These are phyloP conservation scores for Zygothrica quintamaculata DNA, from an alignment of 2,888 invertebrate genomes.

Conservation along the genomic window DNA sequence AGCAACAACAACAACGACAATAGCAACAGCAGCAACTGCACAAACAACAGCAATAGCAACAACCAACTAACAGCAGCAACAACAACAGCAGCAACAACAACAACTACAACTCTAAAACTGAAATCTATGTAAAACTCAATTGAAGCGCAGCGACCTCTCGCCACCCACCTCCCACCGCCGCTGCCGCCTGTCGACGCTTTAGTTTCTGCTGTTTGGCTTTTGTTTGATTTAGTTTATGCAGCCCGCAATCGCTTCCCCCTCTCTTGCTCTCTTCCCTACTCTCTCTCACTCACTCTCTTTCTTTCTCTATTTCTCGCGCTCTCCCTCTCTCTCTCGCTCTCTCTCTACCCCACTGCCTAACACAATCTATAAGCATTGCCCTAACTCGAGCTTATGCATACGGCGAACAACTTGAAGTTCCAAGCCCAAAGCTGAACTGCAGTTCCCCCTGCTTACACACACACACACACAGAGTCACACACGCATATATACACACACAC, in stretches of 20 bases:
- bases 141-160: constrained; percentile 70
- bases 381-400: constrained; percentile 47
- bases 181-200: constrained; percentile 46
- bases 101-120: constrained; percentile 42
- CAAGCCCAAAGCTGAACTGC: constrained; percentile 67
- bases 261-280: too few species aligned
- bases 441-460: constrained; percentile 53
- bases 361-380: too few species aligned
- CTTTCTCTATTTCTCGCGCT: too few species aligned
- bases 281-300: too few species aligned
- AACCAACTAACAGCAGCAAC: neutral
- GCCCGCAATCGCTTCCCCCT: constrained; percentile 9
- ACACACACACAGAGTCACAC: constrained; percentile 30
- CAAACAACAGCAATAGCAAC: constrained; percentile 19
- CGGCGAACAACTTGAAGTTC: constrained; percentile 59
- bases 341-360: neutral
- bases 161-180: constrained; percentile 28
- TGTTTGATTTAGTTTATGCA: constrained; percentile 77
- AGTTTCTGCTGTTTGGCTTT: constrained; percentile 75
- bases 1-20: constrained; percentile 57
- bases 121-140: constrained; percentile 72
- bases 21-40: constrained; percentile 34
- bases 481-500: constrained; percentile 32
- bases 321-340: too few species aligned
- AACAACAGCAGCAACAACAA: neutral